A percentile compares a stretch with the other conserved stretches of the same genome.
Conservation (phyloP, 2,113 vertebrate genomes). For the Poeciliopsis turrubarensis region DNA sequence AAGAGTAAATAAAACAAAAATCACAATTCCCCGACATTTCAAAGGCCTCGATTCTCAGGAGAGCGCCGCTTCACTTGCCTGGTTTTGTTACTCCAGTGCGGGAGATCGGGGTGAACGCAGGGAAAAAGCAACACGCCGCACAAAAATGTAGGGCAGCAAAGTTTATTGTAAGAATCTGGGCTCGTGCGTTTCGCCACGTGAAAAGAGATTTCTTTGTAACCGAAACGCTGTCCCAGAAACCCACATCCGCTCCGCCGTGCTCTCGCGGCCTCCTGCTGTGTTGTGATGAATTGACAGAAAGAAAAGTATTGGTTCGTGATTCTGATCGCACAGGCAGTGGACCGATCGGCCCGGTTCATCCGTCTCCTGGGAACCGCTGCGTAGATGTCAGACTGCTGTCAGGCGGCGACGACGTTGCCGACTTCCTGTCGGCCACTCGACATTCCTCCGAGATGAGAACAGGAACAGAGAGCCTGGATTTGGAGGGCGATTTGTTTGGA, state of each 20-base stretch:
- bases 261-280: slow-evolving; percentile 37
- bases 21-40: slow-evolving; percentile 25
- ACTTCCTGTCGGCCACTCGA: slow-evolving; percentile 64
- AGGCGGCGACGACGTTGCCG: slow-evolving; percentile 63
- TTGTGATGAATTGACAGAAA: slow-evolving; percentile 57
- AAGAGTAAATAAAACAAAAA: background rate
- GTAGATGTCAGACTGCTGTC: slow-evolving; percentile 65
- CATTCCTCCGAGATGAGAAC: slow-evolving; percentile 74
- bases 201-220: slow-evolving; percentile 48
- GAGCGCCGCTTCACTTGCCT: slow-evolving; percentile 13
- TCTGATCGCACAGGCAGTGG: slow-evolving; percentile 56
- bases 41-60: slow-evolving; percentile 11
- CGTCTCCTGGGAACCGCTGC: slow-evolving; percentile 60
- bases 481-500: slow-evolving; percentile 17
- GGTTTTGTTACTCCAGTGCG: slow-evolving; percentile 16
- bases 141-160: slow-evolving; percentile 57
- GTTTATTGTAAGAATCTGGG: slow-evolving; percentile 61
- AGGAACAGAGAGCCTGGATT: slow-evolving; percentile 40
- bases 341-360: slow-evolving; percentile 58
- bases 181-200: slow-evolving; percentile 32
- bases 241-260: slow-evolving; percentile 55
- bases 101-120: slow-evolving; percentile 19
- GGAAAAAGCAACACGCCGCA: slow-evolving; percentile 46
- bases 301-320: slow-evolving; percentile 66
- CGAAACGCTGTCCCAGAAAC: slow-evolving; percentile 62